These are phyloP conservation scores for Drosophila neutralis DNA, from an alignment of 2,888 invertebrate species.

Conservation along the genomic window DNA sequence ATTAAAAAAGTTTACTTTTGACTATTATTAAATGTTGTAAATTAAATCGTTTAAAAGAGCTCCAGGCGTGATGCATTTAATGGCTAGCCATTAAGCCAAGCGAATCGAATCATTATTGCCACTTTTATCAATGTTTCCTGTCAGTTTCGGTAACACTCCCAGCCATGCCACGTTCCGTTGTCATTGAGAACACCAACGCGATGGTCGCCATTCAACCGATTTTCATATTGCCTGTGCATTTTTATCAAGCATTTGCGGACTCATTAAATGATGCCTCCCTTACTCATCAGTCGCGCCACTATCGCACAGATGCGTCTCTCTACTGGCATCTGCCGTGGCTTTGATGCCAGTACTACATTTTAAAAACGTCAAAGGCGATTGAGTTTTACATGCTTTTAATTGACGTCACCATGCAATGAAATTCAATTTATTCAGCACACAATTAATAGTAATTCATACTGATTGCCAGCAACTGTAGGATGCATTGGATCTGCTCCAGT, in stretches of 20 bases:
- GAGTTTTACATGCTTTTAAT: slow-evolving; percentile 83
- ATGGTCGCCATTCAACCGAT: slow-evolving; percentile 42
- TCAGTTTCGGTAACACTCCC: slow-evolving; percentile 64
- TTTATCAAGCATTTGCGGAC: slow-evolving; percentile 82
- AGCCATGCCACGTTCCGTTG: slow-evolving; percentile 56
- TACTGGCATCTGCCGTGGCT: slow-evolving; percentile 25
- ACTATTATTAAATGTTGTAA: slow-evolving; percentile 46
- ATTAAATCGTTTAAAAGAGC: slow-evolving; percentile 39
- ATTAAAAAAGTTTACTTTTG: slow-evolving; percentile 62
- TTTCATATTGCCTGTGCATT: slow-evolving; percentile 69
- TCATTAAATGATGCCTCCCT: slow-evolving; percentile 70
- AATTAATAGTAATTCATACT: slow-evolving; percentile 76
- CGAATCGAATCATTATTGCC: slow-evolving; percentile 56
- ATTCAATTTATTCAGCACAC: slow-evolving; percentile 81
- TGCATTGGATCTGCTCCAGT: slow-evolving; percentile 14
- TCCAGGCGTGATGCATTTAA: slow-evolving; percentile 46
- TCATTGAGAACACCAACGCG: slow-evolving; percentile 40
- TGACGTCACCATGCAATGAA: slow-evolving; percentile 82
- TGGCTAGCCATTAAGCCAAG: slow-evolving; percentile 60
- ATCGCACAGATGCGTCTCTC: slow-evolving; percentile 14
- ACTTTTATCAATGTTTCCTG: slow-evolving; percentile 75
- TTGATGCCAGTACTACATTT: slow-evolving; percentile 64
- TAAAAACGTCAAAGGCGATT: slow-evolving; percentile 81
- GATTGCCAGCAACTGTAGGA: slow-evolving; percentile 42
- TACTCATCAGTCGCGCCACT: neutral